These are phyloP conservation scores for Mythimna loreyi DNA, from an alignment of 2,888 invertebrate species.

Conservation along the genomic window DNA sequence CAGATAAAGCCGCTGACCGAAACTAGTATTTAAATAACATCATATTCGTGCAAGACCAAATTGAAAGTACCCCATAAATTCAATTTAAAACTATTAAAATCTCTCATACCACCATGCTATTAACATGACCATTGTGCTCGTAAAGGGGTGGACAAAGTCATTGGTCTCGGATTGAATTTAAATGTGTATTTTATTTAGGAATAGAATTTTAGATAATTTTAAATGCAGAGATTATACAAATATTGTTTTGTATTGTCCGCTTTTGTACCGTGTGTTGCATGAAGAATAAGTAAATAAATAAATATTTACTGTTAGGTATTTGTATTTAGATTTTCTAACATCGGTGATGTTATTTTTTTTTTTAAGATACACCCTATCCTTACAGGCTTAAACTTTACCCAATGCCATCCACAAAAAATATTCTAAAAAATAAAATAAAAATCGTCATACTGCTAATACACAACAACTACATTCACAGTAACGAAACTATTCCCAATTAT, in stretches of 20 bases:
- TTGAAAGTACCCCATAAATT: conserved; percentile 43
- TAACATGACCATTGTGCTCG: conserved; percentile 19
- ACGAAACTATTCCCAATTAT: too few relatives aligned
- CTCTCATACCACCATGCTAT: conserved; percentile 41
- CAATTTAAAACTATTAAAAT: conserved; percentile 41
- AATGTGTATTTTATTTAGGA: conserved; percentile 25
- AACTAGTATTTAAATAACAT: conserved; percentile 1
- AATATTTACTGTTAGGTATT: background rate
- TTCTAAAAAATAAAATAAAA: too few relatives aligned
- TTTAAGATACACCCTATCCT: too few relatives aligned
- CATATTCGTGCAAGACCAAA: conserved; percentile 12
- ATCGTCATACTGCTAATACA: too few relatives aligned
- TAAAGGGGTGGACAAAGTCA: conserved; percentile 30
- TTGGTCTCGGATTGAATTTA: conserved; percentile 40
- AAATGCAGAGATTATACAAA: background rate
- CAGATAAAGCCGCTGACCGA: too few relatives aligned
- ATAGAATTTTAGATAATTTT: conserved; percentile 4
- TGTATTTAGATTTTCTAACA: background rate
- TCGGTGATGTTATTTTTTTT: too few relatives aligned
- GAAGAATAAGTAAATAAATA: too few relatives aligned
- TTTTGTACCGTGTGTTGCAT: too few relatives aligned
- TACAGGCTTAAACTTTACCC: too few relatives aligned
- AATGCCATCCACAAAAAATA: too few relatives aligned
- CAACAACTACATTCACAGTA: too few relatives aligned
- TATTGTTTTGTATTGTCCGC: too few relatives aligned